phyloP scores from a whole-genome alignment of 1,140 invertebrate species.

The Bombus soroeensis region DNA sequence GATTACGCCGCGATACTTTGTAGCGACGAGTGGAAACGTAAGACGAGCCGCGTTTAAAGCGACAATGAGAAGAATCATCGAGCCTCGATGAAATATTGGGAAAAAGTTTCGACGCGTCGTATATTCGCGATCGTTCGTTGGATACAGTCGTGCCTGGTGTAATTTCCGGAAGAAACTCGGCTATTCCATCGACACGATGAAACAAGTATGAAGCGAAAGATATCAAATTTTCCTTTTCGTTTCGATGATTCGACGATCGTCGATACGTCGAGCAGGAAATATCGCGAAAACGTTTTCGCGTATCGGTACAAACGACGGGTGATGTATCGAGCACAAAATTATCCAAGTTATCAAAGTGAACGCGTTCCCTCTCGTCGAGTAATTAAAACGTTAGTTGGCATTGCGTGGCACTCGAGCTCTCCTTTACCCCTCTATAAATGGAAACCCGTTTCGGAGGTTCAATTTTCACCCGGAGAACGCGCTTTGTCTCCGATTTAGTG shows the following conservation, averaged over 20 bases:
- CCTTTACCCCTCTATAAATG: slow-evolving; percentile 18
- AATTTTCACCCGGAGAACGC: slow-evolving; percentile 49
- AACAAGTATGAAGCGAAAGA: neutral
- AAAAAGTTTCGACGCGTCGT: no score
- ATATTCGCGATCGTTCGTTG: no score
- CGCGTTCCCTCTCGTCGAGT: neutral
- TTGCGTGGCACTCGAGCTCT: slow-evolving; percentile 19
- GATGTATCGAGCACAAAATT: no score
- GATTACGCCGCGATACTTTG: no score
- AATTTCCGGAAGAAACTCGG: no score
- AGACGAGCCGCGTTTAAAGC: neutral
- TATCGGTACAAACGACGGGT: neutral
- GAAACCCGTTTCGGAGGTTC: slow-evolving; percentile 48
- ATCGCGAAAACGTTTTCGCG: no score
- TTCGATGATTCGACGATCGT: neutral
- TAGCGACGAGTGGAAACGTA: neutral
- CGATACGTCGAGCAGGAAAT: neutral
- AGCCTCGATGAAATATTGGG: no score
- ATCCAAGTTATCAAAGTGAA: neutral
- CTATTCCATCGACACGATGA: no score
- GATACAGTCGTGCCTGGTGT: no score
- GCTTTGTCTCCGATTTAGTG: slow-evolving; percentile 46
- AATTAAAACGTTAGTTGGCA: slow-evolving; percentile 49
- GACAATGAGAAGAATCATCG: neutral
- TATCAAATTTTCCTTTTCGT: neutral